These are phyloP conservation scores for Pyralis farinalis DNA, from an alignment of 2,888 invertebrate species.

Conservation along the genomic window DNA sequence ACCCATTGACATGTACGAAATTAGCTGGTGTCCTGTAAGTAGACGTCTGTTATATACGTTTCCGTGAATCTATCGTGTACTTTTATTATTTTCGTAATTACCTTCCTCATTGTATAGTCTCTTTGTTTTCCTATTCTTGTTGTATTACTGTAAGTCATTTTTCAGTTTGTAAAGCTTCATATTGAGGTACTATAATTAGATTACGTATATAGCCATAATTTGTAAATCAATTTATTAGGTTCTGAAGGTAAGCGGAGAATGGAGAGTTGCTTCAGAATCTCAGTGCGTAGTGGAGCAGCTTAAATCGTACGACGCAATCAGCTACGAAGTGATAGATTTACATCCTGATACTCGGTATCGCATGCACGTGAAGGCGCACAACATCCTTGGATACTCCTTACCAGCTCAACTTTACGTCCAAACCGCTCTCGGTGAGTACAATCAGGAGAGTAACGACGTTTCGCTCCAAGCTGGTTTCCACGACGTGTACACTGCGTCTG, in stretches of 20 bases:
- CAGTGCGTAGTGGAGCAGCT: slow-evolving; percentile 82
- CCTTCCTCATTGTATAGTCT: too few relatives aligned
- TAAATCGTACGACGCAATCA: slow-evolving; percentile 83
- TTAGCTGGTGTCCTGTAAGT: slow-evolving; percentile 90
- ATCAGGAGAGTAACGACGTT: slow-evolving; percentile 69
- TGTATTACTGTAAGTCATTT: too few relatives aligned
- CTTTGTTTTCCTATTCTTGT: too few relatives aligned
- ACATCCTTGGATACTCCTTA: slow-evolving; percentile 90
- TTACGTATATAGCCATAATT: too few relatives aligned
- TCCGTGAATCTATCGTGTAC: too few relatives aligned
- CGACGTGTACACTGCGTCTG: slow-evolving; percentile 69
- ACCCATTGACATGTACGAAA: slow-evolving; percentile 90
- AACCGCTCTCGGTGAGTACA: slow-evolving; percentile 93
- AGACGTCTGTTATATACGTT: not conserved
- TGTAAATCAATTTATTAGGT: slow-evolving; percentile 66
- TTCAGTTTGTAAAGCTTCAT: too few relatives aligned
- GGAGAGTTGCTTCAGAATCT: slow-evolving; percentile 78
- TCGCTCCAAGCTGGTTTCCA: slow-evolving; percentile 72
- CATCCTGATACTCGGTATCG: slow-evolving; percentile 90
- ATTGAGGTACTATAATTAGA: too few relatives aligned
- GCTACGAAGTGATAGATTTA: slow-evolving; percentile 85
- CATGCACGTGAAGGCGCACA: slow-evolving; percentile 92
- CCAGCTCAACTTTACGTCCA: slow-evolving; percentile 90
- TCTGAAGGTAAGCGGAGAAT: slow-evolving; percentile 84
- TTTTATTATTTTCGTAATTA: too few relatives aligned